Percentiles rank a stretch among this genome's conserved stretches.
Evolutionary conservation across 2,888 invertebrate genomes (phyloP).

Genomic region (Nesidiocoris tenuis): DNA sequence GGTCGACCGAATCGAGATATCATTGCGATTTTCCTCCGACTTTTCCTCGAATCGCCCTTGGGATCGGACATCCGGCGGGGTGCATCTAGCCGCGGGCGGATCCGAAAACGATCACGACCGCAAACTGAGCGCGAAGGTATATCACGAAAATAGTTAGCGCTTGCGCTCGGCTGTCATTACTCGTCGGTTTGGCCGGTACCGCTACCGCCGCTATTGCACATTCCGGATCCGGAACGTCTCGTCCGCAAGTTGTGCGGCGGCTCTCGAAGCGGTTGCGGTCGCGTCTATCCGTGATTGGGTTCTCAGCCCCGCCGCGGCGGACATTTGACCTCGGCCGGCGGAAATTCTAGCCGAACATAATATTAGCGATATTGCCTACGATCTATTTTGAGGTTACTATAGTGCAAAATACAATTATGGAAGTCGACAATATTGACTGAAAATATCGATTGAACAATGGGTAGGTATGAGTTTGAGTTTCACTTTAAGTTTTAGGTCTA

Average conservation of each 20-base stretch:
- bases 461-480: too few species aligned
- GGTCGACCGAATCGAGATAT: too few species aligned
- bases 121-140: background rate
- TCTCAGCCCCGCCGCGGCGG: background rate
- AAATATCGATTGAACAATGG: too few species aligned
- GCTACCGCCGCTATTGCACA: background rate
- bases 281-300: background rate
- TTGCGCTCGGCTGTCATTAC: background rate
- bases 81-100: background rate
- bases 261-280: background rate
- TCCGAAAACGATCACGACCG: background rate
- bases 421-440: too few species aligned
- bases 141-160: background rate
- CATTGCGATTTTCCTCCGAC: too few species aligned
- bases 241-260: background rate
- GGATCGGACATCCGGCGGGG: too few species aligned
- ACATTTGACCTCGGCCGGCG: background rate
- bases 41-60: too few species aligned
- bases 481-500: too few species aligned
- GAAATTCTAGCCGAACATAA: too few species aligned
- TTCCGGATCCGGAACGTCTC: background rate
- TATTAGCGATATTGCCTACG: too few species aligned
- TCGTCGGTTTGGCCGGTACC: background rate
- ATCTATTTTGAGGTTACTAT: too few species aligned
- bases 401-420: too few species aligned